Percentiles rank a stretch among this genome's conserved stretches.
These are phyloP conservation scores for Pemphigus obesinymphae DNA, from an alignment of 1,140 invertebrate genomes.

Conservation along the genomic window DNA sequence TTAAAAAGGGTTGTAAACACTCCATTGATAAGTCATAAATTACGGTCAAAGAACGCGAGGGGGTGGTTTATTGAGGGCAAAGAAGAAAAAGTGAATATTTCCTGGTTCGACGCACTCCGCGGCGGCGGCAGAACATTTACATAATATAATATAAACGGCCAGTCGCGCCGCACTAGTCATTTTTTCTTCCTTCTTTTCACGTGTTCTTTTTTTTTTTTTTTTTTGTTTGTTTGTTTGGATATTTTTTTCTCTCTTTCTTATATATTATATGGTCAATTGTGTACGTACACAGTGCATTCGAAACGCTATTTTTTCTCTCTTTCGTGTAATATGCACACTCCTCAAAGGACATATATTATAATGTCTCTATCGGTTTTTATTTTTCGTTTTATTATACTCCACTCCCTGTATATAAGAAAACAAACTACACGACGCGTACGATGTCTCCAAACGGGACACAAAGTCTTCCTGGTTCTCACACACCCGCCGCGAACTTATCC, in stretches of 20 bases:
- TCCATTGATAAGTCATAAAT: conserved; percentile 39
- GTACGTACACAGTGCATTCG: background rate
- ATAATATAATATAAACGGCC: background rate
- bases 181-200: background rate
- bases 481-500: conserved; percentile 7
- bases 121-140: conserved; percentile 19
- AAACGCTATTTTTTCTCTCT: conserved; percentile 18
- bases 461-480: conserved; percentile 37
- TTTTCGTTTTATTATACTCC: background rate
- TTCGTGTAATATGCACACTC: background rate
- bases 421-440: background rate
- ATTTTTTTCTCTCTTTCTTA: conserved; percentile 14
- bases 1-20: conserved; percentile 38
- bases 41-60: background rate
- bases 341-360: conserved; percentile 4
- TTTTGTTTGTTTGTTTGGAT: conserved; percentile 9
- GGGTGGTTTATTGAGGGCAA: conserved; percentile 8
- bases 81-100: conserved; percentile 35
- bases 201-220: background rate
- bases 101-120: conserved; percentile 40
- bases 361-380: background rate
- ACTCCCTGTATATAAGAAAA: background rate
- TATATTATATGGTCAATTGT: conserved; percentile 41
- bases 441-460: background rate
- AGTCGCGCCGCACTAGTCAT: background rate